phyloP scores from a whole-genome alignment of 2,888 invertebrate genomes.

The Nymphalis urticae region DNA sequence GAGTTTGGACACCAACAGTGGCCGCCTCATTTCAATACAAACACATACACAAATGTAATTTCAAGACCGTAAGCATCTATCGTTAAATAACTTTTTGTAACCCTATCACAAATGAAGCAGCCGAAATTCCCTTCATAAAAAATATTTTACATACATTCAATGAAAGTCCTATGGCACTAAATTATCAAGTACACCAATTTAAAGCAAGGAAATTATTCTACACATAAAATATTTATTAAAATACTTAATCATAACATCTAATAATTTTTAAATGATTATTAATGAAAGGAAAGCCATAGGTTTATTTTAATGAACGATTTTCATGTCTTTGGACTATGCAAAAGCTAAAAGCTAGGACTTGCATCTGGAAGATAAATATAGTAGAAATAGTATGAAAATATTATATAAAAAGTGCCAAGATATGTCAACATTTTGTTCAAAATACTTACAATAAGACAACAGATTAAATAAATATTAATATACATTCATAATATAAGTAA shows the following conservation, averaged over 20 bases:
- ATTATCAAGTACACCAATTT: conserved; percentile 12
- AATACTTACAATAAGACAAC: conserved; percentile 27
- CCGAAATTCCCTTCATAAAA: conserved; percentile 12
- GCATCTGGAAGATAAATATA: background rate
- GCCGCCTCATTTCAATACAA: conserved; percentile 33
- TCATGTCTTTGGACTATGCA: conserved; percentile 7
- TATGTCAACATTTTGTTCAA: conserved; percentile 23
- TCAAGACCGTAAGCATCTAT: no score
- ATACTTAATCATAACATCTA: background rate
- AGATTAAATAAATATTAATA: conserved; percentile 17
- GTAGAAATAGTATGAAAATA: conserved; percentile 13
- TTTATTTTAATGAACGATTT: background rate
- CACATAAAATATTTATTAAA: conserved; percentile 10
- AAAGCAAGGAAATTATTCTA: conserved; percentile 19
- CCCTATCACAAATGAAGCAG: conserved; percentile 21
- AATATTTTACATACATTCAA: conserved; percentile 4
- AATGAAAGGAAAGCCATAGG: conserved; percentile 13
- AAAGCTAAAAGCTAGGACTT: conserved; percentile 10
- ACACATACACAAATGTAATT: background rate
- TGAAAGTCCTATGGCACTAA: conserved; percentile 23
- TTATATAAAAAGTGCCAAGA: conserved; percentile 12
- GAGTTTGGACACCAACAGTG: conserved; percentile 27
- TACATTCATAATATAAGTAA: conserved; percentile 1
- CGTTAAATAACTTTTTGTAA: no score
- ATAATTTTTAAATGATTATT: background rate